phyloP scores from a whole-genome alignment of 2,888 invertebrate species.

The Onchidella celtica region DNA sequence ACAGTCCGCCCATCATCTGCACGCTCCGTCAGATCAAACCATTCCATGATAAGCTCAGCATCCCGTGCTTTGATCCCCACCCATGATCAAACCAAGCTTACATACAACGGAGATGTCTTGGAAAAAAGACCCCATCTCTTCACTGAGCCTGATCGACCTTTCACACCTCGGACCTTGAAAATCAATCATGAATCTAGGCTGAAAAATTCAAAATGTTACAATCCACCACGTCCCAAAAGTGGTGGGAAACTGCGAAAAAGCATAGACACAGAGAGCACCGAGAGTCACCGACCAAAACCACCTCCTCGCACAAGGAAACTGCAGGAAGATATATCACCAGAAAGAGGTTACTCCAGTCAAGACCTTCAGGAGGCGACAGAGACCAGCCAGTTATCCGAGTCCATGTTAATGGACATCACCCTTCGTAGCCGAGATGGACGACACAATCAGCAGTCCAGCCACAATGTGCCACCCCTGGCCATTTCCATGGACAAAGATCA shows the following conservation, averaged over 20 bases:
- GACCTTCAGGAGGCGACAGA: slow-evolving; percentile 32
- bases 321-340: slow-evolving; percentile 27
- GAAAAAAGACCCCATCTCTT: slow-evolving; percentile 74
- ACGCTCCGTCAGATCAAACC: slow-evolving; percentile 58
- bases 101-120: slow-evolving; percentile 73
- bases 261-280: not conserved
- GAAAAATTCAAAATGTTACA: slow-evolving; percentile 75
- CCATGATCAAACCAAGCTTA: slow-evolving; percentile 56
- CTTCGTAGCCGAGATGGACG: slow-evolving; percentile 74
- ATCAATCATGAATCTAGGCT: slow-evolving; percentile 73
- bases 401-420: slow-evolving; percentile 72
- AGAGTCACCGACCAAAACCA: not conserved
- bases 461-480: slow-evolving; percentile 75
- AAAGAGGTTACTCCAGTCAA: slow-evolving; percentile 19
- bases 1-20: slow-evolving; percentile 44
- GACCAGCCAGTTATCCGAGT: slow-evolving; percentile 46
- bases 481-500: slow-evolving; percentile 78
- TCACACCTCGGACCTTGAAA: slow-evolving; percentile 77
- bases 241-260: not conserved
- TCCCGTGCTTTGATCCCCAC: slow-evolving; percentile 31
- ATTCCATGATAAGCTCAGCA: slow-evolving; percentile 55
- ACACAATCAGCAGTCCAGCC: slow-evolving; percentile 53
- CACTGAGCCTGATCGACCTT: slow-evolving; percentile 76
- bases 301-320: not conserved
- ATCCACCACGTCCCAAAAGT: slow-evolving; percentile 66